A percentile compares a stretch with the other conserved stretches of the same genome.
Evolutionary conservation across 2,113 vertebrate genomes (phyloP).

Genomic region (Sapajus apella): DNA sequence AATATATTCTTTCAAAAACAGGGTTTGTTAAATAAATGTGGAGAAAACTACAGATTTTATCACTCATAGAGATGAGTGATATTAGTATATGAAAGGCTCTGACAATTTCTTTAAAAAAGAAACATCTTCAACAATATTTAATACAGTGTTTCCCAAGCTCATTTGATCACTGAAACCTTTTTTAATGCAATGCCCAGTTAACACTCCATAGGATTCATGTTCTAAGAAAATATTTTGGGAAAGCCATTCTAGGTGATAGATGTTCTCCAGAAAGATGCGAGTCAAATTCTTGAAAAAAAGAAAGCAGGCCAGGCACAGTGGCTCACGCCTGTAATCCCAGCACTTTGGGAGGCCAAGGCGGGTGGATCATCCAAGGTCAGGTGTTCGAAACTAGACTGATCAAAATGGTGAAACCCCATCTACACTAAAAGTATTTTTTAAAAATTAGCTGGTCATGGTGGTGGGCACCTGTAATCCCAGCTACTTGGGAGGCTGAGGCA

Average conservation of each 20-base stretch:
- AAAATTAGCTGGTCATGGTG: too few species aligned
- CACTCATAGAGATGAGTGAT: neutral
- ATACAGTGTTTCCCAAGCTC: constrained; percentile 1
- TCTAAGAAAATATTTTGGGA: neutral
- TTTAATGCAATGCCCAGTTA: neutral
- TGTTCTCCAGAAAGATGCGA: constrained; percentile 23
- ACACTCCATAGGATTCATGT: neutral
- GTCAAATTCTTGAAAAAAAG: neutral
- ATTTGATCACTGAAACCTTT: neutral
- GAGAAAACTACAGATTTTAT: neutral
- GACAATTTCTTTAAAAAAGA: neutral
- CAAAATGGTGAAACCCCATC: too few species aligned
- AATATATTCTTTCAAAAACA: neutral
- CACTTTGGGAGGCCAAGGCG: too few species aligned
- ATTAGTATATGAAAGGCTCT: neutral
- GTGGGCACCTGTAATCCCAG: too few species aligned
- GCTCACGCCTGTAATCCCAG: too few species aligned
- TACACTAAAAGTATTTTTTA: too few species aligned
- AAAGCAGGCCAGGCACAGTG: neutral
- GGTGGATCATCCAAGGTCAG: too few species aligned
- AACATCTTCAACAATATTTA: neutral
- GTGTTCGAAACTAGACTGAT: too few species aligned
- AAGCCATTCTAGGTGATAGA: neutral
- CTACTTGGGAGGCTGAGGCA: too few species aligned
- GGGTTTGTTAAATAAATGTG: neutral